Conservation (phyloP, 2,888 invertebrate genomes). For the Lissocephala sabroskyi region DNA sequence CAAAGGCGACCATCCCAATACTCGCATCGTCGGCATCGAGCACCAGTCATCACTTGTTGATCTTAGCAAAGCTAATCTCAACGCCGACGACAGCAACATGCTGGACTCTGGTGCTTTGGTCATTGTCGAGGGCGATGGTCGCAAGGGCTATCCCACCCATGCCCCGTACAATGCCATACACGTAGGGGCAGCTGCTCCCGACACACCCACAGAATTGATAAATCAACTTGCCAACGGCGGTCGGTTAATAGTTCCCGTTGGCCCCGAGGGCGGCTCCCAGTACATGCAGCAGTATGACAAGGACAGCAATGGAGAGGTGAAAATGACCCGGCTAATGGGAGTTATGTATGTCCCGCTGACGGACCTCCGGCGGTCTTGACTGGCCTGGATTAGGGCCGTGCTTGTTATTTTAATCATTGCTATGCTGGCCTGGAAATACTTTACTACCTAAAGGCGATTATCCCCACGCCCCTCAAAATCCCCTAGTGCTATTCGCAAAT, state of each 20-base stretch:
- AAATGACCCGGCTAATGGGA: slow-evolving; percentile 87
- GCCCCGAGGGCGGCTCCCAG: slow-evolving; percentile 89
- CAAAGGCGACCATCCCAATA: slow-evolving; percentile 68
- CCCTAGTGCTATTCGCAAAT: slow-evolving; percentile 12
- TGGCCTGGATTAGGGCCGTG: too few species aligned
- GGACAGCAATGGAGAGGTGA: slow-evolving; percentile 82
- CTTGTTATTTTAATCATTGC: too few species aligned
- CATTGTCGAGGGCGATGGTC: slow-evolving; percentile 90
- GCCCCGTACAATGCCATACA: slow-evolving; percentile 95
- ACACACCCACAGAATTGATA: slow-evolving; percentile 81
- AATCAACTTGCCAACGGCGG: slow-evolving; percentile 77
- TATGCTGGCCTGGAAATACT: too few species aligned
- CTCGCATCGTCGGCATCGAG: slow-evolving; percentile 87
- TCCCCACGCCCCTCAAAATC: too few species aligned
- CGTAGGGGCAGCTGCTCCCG: slow-evolving; percentile 90
- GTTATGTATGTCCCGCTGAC: slow-evolving; percentile 98
- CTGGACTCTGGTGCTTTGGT: slow-evolving; percentile 79
- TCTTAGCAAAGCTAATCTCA: slow-evolving; percentile 83
- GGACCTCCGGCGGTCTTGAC: slow-evolving; percentile 77
- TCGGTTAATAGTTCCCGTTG: slow-evolving; percentile 91
- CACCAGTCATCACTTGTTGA: slow-evolving; percentile 89
- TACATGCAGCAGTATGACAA: slow-evolving; percentile 94
- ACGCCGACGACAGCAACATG: slow-evolving; percentile 80
- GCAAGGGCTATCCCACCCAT: slow-evolving; percentile 81
- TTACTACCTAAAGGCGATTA: too few species aligned